These are phyloP conservation scores for Ormyrus pomaceus DNA, from an alignment of 2,888 invertebrate genomes.

Conservation along the genomic window DNA sequence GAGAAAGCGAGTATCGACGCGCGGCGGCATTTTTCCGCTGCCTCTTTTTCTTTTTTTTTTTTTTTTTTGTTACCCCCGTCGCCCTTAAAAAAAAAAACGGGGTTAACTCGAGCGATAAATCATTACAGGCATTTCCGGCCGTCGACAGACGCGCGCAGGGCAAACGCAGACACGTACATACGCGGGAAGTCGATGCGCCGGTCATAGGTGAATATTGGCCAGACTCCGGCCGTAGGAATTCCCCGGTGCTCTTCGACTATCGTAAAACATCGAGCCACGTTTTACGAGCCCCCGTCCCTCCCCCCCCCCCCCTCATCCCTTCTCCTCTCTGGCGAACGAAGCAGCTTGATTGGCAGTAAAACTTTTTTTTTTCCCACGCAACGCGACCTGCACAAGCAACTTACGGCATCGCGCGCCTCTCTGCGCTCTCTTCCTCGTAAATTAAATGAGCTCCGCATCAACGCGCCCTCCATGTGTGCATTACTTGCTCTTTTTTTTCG, in stretches of 20 bases:
- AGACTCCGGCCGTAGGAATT: neutral
- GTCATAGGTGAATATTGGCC: too few relatives aligned
- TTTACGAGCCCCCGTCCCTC: constrained; percentile 29
- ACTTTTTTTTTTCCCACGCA: constrained; percentile 15
- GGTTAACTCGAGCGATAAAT: constrained; percentile 48
- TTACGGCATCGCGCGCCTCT: too few relatives aligned
- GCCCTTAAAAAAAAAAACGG: neutral
- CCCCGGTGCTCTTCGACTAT: constrained; percentile 12
- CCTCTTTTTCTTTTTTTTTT: too few relatives aligned
- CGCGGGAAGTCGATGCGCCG: neutral
- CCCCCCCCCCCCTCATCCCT: too few relatives aligned
- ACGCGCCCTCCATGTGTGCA: too few relatives aligned
- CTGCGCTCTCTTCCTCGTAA: too few relatives aligned
- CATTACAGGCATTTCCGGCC: constrained; percentile 31
- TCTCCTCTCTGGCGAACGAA: neutral
- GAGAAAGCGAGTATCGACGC: too few relatives aligned
- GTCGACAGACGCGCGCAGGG: neutral
- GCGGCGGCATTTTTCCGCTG: too few relatives aligned
- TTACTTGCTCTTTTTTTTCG: too few relatives aligned
- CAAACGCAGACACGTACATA: neutral
- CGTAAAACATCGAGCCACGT: constrained; percentile 5
- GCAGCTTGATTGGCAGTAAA: constrained; percentile 54
- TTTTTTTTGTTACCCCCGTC: neutral
- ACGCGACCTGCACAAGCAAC: too few relatives aligned
- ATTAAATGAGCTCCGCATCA: too few relatives aligned